Evolutionary conservation across 2,888 invertebrate genomes (phyloP), one percentile per base, ranked within the genome.

Genomic region (Lithophane ornitopus): DNA sequence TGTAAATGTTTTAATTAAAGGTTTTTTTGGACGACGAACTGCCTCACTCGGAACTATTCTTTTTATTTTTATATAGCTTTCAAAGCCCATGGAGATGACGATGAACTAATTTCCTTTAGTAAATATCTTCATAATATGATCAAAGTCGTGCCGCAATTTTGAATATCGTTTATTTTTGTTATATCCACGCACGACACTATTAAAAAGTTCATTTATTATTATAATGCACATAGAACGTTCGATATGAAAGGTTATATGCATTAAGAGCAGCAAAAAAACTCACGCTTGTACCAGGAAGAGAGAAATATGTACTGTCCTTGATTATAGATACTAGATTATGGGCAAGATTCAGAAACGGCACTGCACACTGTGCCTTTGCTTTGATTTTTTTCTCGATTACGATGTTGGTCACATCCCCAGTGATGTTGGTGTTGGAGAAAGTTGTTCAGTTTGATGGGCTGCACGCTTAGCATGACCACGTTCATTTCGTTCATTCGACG

Each of bases 261-360:
- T 74, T 70, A 83, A n/a, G 19, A 69, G 26, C 59, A 46, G 28
- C 28, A 80, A 76, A 74, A 56, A 74, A 63, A 65, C 16, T 46
- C 28, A 62, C 61, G 67, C 26, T 68, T 46, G 59, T 8, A 52
- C 58, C 81, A 72, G 81, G 81, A 81, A 81, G 77, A 77, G 8
- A 70, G 14, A 81, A 63, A 63, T 76, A 67, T 58, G 14, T 54
- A 16, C 41, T 34, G 76, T 80, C 76, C 81, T 81, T 78, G 62
- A 74, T 46, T 11, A 26, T 34, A 79, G n/a, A 59, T 26, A 80
- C 67, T 78, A 61, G 49, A 76, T 19, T 39, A 34, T n/a, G 6
- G 6, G 7, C 49, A 66, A 49, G 8, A 66, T 52, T 52, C 67
- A 34, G 16, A 67, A 16, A 52, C 52, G 34, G 52, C n/a, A 52